Conservation (phyloP, 2,113 vertebrate genomes). For the Xiphophorus couchianus region DNA sequence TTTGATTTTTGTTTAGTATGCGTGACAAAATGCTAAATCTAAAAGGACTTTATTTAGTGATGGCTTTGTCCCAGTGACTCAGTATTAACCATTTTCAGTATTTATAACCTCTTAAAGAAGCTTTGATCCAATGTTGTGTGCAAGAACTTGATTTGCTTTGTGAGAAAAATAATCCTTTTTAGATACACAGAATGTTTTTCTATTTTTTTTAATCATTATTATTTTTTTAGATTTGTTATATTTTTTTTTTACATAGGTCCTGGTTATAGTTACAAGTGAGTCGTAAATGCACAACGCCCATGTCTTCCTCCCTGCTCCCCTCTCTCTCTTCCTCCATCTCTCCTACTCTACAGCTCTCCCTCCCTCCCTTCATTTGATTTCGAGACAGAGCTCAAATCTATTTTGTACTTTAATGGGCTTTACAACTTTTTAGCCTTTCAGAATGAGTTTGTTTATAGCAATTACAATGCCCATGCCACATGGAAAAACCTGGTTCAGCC, state of each 20-base stretch:
- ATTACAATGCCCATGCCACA: constrained; percentile 51
- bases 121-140: no score
- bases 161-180: no score
- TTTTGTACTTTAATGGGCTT: constrained; percentile 51
- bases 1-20: neutral
- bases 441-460: constrained; percentile 63
- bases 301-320: constrained; percentile 34
- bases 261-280: constrained; percentile 26
- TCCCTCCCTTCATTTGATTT: constrained; percentile 61
- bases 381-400: constrained; percentile 57
- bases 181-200: no score
- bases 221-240: neutral
- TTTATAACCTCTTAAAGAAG: no score
- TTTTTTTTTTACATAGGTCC: neutral
- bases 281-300: constrained; percentile 39
- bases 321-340: constrained; percentile 32
- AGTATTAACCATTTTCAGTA: no score
- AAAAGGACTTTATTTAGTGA: no score
- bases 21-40: neutral
- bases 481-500: constrained; percentile 64
- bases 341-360: constrained; percentile 16
- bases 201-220: neutral
- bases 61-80: no score
- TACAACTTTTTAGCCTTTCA: constrained; percentile 50
- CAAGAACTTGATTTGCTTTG: no score